phyloP scores from a whole-genome alignment of 2,797 vertebrate species.

The Danio aesculapii region DNA sequence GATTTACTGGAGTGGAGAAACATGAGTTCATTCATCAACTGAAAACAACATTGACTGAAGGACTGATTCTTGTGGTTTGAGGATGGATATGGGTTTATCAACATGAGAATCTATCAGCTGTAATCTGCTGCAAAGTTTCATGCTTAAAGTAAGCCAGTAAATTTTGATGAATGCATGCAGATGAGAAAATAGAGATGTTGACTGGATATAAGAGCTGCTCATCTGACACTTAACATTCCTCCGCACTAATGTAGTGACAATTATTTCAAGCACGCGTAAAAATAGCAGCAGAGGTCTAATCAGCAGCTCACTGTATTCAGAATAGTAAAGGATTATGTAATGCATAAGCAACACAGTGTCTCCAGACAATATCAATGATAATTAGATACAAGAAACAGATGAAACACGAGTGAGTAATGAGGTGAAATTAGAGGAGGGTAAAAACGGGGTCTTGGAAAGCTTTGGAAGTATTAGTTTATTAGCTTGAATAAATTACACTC shows the following conservation, averaged over 20 bases:
- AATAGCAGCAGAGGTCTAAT: slow-evolving; percentile 29
- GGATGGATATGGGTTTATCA: too few relatives aligned
- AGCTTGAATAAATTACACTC: slow-evolving; percentile 5
- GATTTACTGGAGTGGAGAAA: too few relatives aligned
- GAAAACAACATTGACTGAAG: too few relatives aligned
- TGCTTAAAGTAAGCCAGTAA: background rate
- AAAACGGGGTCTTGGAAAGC: background rate
- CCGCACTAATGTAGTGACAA: background rate
- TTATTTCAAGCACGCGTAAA: slow-evolving; percentile 36
- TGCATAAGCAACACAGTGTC: slow-evolving; percentile 49
- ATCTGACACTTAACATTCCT: slow-evolving; percentile 15
- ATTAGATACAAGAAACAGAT: slow-evolving; percentile 46
- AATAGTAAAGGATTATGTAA: slow-evolving; percentile 40
- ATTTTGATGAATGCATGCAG: background rate
- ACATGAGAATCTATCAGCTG: too few relatives aligned
- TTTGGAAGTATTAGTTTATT: background rate
- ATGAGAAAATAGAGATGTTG: background rate
- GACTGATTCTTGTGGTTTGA: too few relatives aligned
- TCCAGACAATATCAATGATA: slow-evolving; percentile 36
- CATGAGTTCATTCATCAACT: too few relatives aligned
- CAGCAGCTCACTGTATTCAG: slow-evolving; percentile 27
- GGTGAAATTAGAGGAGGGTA: background rate
- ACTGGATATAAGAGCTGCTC: background rate
- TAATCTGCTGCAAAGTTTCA: too few relatives aligned
- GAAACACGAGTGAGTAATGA: slow-evolving; percentile 9